A percentile compares a stretch with the other conserved stretches of the same genome.
Evolutionary conservation across 2,888 invertebrate species (phyloP).

Genomic region (Sminthurides aquaticus): DNA sequence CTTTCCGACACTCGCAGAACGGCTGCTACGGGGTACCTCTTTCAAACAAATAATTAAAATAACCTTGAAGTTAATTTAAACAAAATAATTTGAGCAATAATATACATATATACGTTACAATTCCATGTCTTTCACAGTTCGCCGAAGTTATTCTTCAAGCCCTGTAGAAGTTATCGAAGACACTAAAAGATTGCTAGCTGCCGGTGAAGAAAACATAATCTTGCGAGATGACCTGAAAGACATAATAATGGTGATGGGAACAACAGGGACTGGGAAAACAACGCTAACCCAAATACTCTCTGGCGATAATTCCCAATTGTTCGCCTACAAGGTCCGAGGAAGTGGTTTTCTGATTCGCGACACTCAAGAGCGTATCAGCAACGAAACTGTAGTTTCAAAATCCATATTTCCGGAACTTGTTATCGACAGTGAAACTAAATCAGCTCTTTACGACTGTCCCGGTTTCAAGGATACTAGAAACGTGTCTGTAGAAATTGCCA

Average conservation of each 20-base stretch:
- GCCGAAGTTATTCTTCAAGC: background rate
- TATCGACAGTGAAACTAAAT: background rate
- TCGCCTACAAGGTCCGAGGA: background rate
- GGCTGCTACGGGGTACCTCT: background rate
- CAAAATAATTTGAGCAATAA: background rate
- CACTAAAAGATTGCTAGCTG: background rate
- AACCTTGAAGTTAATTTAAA: no score
- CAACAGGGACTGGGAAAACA: background rate
- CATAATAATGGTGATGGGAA: background rate
- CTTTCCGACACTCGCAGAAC: background rate
- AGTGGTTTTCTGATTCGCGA: background rate
- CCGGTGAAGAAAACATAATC: background rate
- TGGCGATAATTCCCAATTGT: background rate
- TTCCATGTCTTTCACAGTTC: background rate
- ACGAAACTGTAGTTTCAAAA: background rate
- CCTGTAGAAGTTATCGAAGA: background rate
- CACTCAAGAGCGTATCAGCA: background rate
- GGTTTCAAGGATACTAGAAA: slow-evolving; percentile 17
- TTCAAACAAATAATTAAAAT: no score
- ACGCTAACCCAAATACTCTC: background rate
- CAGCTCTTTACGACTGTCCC: slow-evolving; percentile 19
- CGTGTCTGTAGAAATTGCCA: slow-evolving; percentile 7
- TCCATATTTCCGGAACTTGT: slow-evolving; percentile 5
- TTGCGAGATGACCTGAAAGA: background rate
- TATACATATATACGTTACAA: background rate